Evolutionary conservation across 2,797 vertebrate genomes (phyloP).

Genomic region (Gymnodraco acuticeps): DNA sequence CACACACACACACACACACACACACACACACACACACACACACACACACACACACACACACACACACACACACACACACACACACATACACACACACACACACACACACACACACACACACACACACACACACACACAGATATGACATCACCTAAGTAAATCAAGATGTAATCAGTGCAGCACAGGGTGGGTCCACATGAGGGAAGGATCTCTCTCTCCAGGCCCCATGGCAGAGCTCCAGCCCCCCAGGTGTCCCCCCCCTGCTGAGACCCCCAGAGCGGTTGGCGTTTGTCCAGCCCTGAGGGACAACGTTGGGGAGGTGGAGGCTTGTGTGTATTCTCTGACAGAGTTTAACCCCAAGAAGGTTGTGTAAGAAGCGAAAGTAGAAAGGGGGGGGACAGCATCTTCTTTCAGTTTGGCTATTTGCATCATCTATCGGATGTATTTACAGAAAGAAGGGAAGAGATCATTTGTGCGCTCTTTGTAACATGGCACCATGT

Average conservation of each 20-base stretch:
- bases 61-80: slow-evolving; percentile 1
- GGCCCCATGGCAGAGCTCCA: slow-evolving; percentile 26
- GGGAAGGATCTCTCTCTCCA: slow-evolving; percentile 5
- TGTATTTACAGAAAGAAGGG: slow-evolving; percentile 22
- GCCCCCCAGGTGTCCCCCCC: slow-evolving; percentile 56
- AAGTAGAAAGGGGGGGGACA: neutral
- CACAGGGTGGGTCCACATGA: slow-evolving; percentile 40
- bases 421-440: neutral
- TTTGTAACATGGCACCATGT: slow-evolving; percentile 3
- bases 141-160: slow-evolving; percentile 68
- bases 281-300: slow-evolving; percentile 28
- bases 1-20: slow-evolving; percentile 13
- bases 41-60: slow-evolving; percentile 17
- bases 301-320: slow-evolving; percentile 21
- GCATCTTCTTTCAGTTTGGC: neutral
- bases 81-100: slow-evolving; percentile 22
- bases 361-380: neutral
- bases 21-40: slow-evolving; percentile 17
- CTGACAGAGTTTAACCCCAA: slow-evolving; percentile 3
- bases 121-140: slow-evolving; percentile 17
- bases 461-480: neutral
- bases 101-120: slow-evolving; percentile 10
- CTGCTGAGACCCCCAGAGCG: slow-evolving; percentile 56
- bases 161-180: slow-evolving; percentile 66
- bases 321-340: slow-evolving; percentile 19